These are phyloP conservation scores for Bimastos eiseni DNA, from an alignment of 2,888 invertebrate species.

Conservation along the genomic window DNA sequence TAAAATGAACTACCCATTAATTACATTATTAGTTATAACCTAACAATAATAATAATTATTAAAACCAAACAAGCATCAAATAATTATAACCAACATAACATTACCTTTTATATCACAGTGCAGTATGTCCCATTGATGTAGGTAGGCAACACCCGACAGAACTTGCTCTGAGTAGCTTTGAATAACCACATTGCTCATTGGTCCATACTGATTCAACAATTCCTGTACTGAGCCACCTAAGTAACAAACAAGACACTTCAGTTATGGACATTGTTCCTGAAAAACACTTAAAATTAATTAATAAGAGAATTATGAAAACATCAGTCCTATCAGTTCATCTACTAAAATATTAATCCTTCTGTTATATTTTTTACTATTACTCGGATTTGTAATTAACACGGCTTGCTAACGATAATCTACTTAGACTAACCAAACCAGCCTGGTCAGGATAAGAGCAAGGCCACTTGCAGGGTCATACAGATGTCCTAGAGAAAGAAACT, in stretches of 20 bases:
- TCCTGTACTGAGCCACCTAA: not conserved
- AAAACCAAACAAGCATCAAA: not conserved
- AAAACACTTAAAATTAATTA: not conserved
- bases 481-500: slow-evolving; percentile 6
- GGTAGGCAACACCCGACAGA: not conserved
- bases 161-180: not conserved
- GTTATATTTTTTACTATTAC: no score
- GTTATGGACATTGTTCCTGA: not conserved
- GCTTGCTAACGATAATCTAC: not conserved
- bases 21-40: no score
- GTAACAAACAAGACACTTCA: not conserved
- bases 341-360: not conserved
- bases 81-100: not conserved
- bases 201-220: not conserved
- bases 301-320: not conserved
- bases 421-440: not conserved
- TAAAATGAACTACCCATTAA: no score
- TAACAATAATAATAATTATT: no score
- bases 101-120: slow-evolving; percentile 6
- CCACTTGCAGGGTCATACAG: not conserved
- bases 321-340: not conserved
- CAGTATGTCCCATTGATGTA: not conserved
- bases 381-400: not conserved
- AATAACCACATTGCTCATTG: not conserved
- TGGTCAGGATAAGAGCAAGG: not conserved